phyloP scores from a whole-genome alignment of 2,888 invertebrate species.

The Stenichneumon culpator region DNA sequence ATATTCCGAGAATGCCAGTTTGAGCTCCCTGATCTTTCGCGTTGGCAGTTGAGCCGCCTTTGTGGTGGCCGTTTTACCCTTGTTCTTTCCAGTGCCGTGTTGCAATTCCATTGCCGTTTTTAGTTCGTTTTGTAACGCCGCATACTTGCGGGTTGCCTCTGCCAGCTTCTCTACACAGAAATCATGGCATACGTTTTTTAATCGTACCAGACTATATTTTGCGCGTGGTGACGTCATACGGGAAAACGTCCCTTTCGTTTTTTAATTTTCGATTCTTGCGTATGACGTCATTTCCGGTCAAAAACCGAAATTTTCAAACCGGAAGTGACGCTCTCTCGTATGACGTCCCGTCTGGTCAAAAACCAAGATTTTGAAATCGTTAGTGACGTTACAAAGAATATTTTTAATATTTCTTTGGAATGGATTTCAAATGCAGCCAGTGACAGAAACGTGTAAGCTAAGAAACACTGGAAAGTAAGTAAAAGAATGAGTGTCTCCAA shows the following conservation, averaged over 20 bases:
- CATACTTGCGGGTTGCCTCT: conserved; percentile 98
- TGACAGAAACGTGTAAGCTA: too few species aligned
- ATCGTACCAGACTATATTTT: not conserved
- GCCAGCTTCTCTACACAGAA: conserved; percentile 94
- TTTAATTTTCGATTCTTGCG: not conserved
- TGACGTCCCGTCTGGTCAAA: too few species aligned
- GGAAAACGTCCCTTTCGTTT: too few species aligned
- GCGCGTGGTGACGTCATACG: not conserved
- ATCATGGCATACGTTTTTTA: conserved; percentile 54
- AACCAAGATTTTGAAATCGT: not conserved
- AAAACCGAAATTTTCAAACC: too few species aligned
- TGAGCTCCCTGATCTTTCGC: conserved; percentile 96
- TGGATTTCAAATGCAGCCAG: too few species aligned
- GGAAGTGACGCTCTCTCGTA: too few species aligned
- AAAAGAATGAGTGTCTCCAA: too few species aligned
- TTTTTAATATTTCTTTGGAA: too few species aligned
- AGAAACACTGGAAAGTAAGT: too few species aligned
- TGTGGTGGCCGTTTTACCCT: conserved; percentile 75
- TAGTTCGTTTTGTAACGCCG: conserved; percentile 95
- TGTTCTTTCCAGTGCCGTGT: conserved; percentile 84
- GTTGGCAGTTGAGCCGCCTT: conserved; percentile 88
- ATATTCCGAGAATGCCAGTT: conserved; percentile 99
- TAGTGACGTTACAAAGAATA: too few species aligned
- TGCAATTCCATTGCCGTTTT: conserved; percentile 85
- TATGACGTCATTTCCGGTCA: not conserved